Evolutionary conservation across 2,888 invertebrate genomes (phyloP).

Genomic region (Agrochola litura): DNA sequence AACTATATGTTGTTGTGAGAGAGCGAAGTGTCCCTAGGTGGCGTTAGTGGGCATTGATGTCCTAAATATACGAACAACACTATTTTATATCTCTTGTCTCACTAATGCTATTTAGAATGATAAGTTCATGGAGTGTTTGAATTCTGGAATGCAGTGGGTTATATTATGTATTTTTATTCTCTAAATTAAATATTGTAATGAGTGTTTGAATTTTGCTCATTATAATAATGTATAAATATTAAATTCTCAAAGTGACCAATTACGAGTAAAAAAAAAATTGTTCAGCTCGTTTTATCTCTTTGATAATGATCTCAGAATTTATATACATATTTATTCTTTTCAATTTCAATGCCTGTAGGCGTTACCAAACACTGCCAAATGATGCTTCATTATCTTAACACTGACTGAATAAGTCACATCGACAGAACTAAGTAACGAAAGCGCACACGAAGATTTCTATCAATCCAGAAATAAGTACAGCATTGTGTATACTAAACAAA

Average conservation of each 20-base stretch:
- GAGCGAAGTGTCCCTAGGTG: constrained; percentile 31
- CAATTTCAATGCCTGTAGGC: constrained; percentile 33
- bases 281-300: constrained; percentile 44
- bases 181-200: constrained; percentile 61
- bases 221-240: constrained; percentile 57
- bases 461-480: constrained; percentile 21
- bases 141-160: constrained; percentile 47
- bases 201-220: constrained; percentile 72
- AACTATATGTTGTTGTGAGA: constrained; percentile 50
- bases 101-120: constrained; percentile 47
- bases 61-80: constrained; percentile 19
- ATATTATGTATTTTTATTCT: constrained; percentile 58
- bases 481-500: neutral
- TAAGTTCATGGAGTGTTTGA: constrained; percentile 38
- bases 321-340: constrained; percentile 13
- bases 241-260: constrained; percentile 67
- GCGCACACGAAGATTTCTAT: constrained; percentile 15
- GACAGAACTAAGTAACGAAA: constrained; percentile 23
- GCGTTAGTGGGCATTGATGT: constrained; percentile 48
- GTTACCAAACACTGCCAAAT: constrained; percentile 73
- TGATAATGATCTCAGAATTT: constrained; percentile 57
- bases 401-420: constrained; percentile 43
- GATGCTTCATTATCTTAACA: constrained; percentile 62
- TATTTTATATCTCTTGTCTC: constrained; percentile 29
- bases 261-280: constrained; percentile 40